phyloP scores from a whole-genome alignment of 2,113 vertebrate genomes.

The Lophotis ruficrista region DNA sequence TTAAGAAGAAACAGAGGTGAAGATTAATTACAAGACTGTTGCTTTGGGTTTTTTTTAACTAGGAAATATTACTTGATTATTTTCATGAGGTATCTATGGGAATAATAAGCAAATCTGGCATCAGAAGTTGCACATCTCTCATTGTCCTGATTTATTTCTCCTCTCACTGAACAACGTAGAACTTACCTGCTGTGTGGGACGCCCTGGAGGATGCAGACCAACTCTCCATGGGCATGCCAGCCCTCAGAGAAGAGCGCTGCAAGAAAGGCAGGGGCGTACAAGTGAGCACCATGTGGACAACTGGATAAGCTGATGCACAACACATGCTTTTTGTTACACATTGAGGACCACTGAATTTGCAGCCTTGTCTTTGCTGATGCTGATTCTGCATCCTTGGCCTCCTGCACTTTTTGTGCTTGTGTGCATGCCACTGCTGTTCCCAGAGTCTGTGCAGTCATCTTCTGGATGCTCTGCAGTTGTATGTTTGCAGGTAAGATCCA shows the following conservation, averaged over 20 bases:
- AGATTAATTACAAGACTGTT: not conserved
- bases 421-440: not conserved
- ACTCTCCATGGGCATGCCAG: not conserved
- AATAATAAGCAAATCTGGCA: not conserved
- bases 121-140: not conserved
- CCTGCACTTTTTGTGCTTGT: not conserved
- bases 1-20: not conserved
- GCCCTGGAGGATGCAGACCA: not conserved
- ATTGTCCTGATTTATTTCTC: not conserved
- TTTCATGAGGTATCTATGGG: not conserved
- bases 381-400: not conserved
- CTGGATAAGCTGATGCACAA: not conserved
- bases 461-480: not conserved
- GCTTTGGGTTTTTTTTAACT: not conserved
- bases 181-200: accelerated
- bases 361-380: not conserved
- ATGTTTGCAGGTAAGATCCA: not conserved
- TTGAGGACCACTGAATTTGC: not conserved
- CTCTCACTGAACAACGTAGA: not conserved
- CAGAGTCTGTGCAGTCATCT: not conserved
- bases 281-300: accelerated
- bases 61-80: not conserved
- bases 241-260: not conserved
- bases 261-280: not conserved
- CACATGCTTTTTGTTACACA: not conserved